Evolutionary conservation across 1,140 invertebrate species (phyloP), one percentile per base, ranked within the genome.

Genomic region (Drosophila quadrilineata): DNA sequence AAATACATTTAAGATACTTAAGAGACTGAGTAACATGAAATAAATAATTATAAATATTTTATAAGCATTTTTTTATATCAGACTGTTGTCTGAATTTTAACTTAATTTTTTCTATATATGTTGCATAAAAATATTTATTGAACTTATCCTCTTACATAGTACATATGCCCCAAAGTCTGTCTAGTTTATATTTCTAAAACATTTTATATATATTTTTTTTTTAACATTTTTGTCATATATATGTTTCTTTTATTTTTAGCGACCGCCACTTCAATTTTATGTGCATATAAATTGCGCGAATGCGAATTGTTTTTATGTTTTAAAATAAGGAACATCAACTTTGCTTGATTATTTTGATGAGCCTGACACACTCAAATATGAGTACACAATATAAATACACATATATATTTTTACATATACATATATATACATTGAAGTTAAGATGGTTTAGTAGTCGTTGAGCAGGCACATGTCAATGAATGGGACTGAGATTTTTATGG

Each of bases 331-430:
- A 79, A 59, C 21, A n/a, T 45, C 63, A 82, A 77, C 73, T 84
- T 84, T 77, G 69, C 64, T 84, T 84, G 77, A 82, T 82, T 84
- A 82, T 82, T 82, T 82, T 84, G 77, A 82, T 82, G 77, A 84
- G 69, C 29, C 73, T 68, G 22, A 26, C 16, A 58, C 28, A 68
- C 41, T 22, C 29, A 21, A 46, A 29, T n/a, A 53, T 3, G 10
- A 31, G 24, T n/a, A 49, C 29, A 36, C 2, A 60, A 22, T 21
- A 41, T 4, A 60, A 28, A 48, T 33, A 72, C 29, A 43, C 26
- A 62, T 17, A 26, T 22, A 40, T 17, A 45, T 31, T 40, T 31
- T 26, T 49, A 63, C 3, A 48, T 52, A 59, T 19, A 56, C 10
- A 58, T 6, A 46, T 17, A 38, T 14, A 52, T 24, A 60, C 31